phyloP scores from a whole-genome alignment of 2,888 invertebrate species.

The Gymnocheta viridis region DNA sequence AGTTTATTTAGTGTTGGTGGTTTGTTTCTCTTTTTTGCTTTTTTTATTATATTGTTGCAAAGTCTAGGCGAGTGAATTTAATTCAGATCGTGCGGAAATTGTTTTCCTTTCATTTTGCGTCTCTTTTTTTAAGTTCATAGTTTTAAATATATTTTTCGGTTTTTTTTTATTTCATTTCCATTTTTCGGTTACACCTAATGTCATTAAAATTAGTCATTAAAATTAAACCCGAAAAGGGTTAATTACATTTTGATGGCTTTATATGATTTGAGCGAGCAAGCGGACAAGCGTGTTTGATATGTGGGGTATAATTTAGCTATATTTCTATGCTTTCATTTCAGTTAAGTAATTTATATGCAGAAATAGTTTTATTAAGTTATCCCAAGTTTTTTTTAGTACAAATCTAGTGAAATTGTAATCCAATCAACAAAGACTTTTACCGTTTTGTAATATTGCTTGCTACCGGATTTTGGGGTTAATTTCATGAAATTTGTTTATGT shows the following conservation, averaged over 20 bases:
- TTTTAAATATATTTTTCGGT: not conserved
- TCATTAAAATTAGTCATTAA: constrained; percentile 6
- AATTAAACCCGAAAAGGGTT: constrained; percentile 72
- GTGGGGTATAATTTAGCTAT: constrained; percentile 21
- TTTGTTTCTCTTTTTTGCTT: constrained; percentile 18
- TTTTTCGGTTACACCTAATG: constrained; percentile 42
- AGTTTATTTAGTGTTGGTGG: not conserved
- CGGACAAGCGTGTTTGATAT: not conserved
- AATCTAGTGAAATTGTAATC: constrained; percentile 51
- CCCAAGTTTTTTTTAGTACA: constrained; percentile 7
- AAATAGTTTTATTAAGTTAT: constrained; percentile 29
- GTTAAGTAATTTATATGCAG: constrained; percentile 4
- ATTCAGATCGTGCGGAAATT: constrained; percentile 57
- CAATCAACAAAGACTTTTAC: constrained; percentile 45
- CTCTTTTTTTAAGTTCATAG: not conserved
- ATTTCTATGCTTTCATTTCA: not conserved
- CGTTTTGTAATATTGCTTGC: not conserved
- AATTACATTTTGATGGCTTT: constrained; percentile 79
- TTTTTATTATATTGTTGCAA: constrained; percentile 6
- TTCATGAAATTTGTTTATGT: not conserved
- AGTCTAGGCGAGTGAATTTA: constrained; percentile 4
- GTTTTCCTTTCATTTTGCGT: constrained; percentile 24
- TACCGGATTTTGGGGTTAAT: constrained; percentile 23
- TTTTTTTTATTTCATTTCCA: not conserved
- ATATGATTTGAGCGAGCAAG: constrained; percentile 70